Base-by-base conservation (phyloP, 2,888 invertebrate genomes). In the Troglohyphantes excavatus region DNA sequence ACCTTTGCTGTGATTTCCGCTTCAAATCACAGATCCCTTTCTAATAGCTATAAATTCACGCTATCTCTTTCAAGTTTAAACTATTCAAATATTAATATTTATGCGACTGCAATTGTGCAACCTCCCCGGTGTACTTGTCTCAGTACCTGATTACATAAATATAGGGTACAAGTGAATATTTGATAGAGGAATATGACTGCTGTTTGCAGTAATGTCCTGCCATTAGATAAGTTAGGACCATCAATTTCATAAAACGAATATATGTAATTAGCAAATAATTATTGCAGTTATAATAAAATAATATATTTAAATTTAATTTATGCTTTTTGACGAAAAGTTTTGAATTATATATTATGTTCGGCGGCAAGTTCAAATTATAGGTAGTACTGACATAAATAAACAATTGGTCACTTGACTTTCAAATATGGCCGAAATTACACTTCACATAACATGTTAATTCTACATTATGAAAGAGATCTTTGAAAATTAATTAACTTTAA, bases 211-310 rank as follows among this genome's bases (percentile, higher is more conserved):
- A 53, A 53, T 53, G 53, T 13, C n/a, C 3, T 53, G 9, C 53
- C 53, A 53, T 53, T 53, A 53, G n/a, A n/a, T 53, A 53, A 53
- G 53, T 53, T n/a, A 17, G 53, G 17, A 2, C 53, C 1, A 53
- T 2, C 13, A 53, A 53, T 53, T 53, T n/a, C 53, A 53, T n/a
- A 5, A 53, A 13, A 17, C n/a, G 13, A 53, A 5, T 53, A n/a
- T n/a, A 13, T 7, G 26, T n/a, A 65, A 33, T 61, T 33, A 78
- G 63, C 63, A 43, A 43, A 43, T 65, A 63, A 65, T 78, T 59
- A 59, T 75, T 61, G 39, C 9, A 53, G 53, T 53, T 53, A 53
- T 53, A 53, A 53, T 53, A 33, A 3, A 33, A 33, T 9, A 33
- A 33, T 33, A 33, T 33, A 33, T 33, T 33, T 9, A 33, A 33